Evolutionary conservation across 2,888 invertebrate genomes (phyloP).

Genomic region (Pedicia rivosa): DNA sequence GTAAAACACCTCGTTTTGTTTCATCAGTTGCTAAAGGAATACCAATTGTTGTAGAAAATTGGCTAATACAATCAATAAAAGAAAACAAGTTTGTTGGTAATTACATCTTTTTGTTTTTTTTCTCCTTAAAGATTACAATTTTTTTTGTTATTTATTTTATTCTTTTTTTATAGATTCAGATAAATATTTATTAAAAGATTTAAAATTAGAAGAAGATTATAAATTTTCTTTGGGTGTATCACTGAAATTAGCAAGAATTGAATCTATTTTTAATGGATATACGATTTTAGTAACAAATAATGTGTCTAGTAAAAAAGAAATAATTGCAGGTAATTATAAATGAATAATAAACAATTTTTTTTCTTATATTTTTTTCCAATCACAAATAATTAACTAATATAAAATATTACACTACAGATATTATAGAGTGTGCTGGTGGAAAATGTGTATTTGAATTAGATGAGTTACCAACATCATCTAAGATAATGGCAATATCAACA

Average conservation of each 20-base stretch:
- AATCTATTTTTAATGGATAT: conserved; percentile 15
- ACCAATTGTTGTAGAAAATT: conserved; percentile 35
- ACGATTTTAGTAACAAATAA: conserved; percentile 17
- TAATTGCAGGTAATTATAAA: conserved; percentile 17
- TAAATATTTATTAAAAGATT: conserved; percentile 12
- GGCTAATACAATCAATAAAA: conserved; percentile 15
- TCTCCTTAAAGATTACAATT: not conserved
- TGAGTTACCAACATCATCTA: too few species aligned
- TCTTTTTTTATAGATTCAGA: conserved; percentile 9
- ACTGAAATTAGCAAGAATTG: conserved; percentile 13
- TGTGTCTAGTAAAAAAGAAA: conserved; percentile 15
- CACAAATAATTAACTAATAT: too few species aligned
- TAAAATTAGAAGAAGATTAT: conserved; percentile 16
- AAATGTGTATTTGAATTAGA: too few species aligned
- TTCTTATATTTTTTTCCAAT: too few species aligned
- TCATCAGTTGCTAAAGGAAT: conserved; percentile 40
- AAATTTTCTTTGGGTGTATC: conserved; percentile 17
- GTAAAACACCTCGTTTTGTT: conserved; percentile 41
- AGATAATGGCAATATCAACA: too few species aligned
- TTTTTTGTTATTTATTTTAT: too few species aligned
- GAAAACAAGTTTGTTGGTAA: not conserved
- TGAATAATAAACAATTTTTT: too few species aligned
- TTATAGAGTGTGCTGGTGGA: too few species aligned
- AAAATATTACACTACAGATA: too few species aligned
- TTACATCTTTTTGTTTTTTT: not conserved